Base-by-base conservation (phyloP, 1,140 invertebrate species). In the Sycophila sp. region DNA sequence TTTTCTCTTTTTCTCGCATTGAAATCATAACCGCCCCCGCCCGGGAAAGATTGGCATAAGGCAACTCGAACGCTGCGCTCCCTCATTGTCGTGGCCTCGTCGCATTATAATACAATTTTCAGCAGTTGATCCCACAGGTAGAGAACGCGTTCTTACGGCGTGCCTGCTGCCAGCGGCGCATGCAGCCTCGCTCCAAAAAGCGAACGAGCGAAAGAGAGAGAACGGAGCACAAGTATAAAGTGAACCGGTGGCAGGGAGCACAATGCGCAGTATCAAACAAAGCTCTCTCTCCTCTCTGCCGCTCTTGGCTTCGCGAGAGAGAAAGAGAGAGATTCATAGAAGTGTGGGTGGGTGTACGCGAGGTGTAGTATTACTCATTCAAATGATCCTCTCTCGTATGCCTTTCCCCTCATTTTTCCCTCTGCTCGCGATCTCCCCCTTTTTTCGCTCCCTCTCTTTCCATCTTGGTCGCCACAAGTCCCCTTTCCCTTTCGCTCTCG, bases 291-390 rank as follows among this genome's bases (percentile, higher is more conserved):
- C 32, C 32, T 32, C 32, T 42, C 53, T 49, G 56, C 40, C 17
- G 47, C 67, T 24, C 49, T 13, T 15, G 36, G 69, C 73, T 69
- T 71, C 72, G 77, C 80, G 79, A 80, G n/a, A n/a, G n/a, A n/a
- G n/a, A n/a, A n/a, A n/a, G n/a, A n/a, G n/a, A n/a, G n/a, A n/a
- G 78, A 80, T 77, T 63, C 75, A 77, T 77, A 72, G 55, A 74
- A 78, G 81, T 80, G 85, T 84, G 80, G 84, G 85, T 85, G 83
- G 82, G 77, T 83, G 49, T 40, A 56, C 79, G 77, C 77, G 81
- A 84, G 82, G 85, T 86, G 84, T 86, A 86, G 84, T 85, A 86
- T 86, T 86, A 85, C 85, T 85, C 84, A 86, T 86, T 86, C 85
- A 86, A 85, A 86, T 84, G 81, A 84, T 86, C 78, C 81, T 84